These are phyloP conservation scores for Vidua chalybeata DNA, from an alignment of 2,113 vertebrate genomes.

Conservation along the genomic window DNA sequence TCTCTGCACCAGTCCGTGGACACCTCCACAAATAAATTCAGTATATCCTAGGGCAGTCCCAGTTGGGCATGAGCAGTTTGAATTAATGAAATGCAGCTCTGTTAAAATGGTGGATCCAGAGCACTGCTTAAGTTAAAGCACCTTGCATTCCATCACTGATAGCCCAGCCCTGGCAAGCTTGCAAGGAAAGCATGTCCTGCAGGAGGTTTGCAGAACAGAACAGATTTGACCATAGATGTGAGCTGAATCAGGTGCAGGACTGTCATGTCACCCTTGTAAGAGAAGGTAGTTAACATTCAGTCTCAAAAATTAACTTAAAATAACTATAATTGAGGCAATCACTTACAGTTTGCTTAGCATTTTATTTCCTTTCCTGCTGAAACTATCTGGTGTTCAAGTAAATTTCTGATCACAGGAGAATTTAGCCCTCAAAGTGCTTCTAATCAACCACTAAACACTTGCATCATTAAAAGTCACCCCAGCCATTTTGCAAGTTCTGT, in stretches of 20 bases:
- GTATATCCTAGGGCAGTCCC: background rate
- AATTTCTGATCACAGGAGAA: slow-evolving; percentile 65
- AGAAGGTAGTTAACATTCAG: slow-evolving; percentile 3
- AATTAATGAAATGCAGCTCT: background rate
- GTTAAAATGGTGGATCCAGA: background rate
- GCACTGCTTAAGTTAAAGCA: background rate
- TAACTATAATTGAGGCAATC: slow-evolving; percentile 48
- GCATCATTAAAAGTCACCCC: slow-evolving; percentile 67
- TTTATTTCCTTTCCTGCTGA: slow-evolving; percentile 47
- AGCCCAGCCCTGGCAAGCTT: background rate
- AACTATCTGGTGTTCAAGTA: slow-evolving; percentile 46
- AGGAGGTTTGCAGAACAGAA: background rate
- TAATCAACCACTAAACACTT: slow-evolving; percentile 57
- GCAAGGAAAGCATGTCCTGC: background rate
- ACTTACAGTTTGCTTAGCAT: background rate
- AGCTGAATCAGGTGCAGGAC: background rate
- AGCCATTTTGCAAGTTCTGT: slow-evolving; percentile 29
- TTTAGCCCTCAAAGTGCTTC: slow-evolving; percentile 49
- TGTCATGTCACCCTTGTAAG: background rate
- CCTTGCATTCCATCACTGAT: background rate
- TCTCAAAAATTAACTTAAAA: slow-evolving; percentile 53
- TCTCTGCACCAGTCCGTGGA: background rate
- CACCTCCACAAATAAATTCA: background rate
- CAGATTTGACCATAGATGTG: background rate
- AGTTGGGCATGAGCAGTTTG: background rate